Percentiles rank a stretch among this genome's conserved stretches.
phyloP scores from a whole-genome alignment of 2,113 vertebrate genomes.

The Chloroceryle aenea region DNA sequence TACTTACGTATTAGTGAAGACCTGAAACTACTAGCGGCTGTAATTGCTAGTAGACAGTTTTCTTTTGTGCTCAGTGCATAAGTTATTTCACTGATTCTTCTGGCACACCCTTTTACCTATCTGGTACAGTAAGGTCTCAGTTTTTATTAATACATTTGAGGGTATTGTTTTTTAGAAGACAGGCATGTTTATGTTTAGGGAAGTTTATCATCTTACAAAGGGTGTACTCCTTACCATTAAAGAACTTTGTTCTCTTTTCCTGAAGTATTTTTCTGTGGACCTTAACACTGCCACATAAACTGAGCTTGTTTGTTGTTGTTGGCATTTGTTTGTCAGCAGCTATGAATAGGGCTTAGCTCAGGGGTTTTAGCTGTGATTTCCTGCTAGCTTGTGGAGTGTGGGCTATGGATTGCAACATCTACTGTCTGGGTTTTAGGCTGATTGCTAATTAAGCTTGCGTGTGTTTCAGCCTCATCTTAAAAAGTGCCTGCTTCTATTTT shows the following conservation, averaged over 20 bases:
- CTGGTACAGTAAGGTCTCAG: not conserved
- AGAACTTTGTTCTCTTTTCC: not conserved
- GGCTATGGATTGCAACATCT: not conserved
- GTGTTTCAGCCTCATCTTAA: not conserved
- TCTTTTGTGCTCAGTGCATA: not conserved
- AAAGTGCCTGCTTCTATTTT: not conserved
- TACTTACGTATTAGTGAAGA: accelerated
- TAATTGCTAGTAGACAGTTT: not conserved
- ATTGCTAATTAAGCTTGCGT: not conserved
- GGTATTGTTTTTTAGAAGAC: not conserved
- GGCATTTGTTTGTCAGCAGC: not conserved
- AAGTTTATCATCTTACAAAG: not conserved
- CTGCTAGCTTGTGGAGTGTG: not conserved
- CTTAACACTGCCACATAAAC: accelerated
- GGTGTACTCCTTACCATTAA: not conserved
- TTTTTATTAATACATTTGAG: not conserved
- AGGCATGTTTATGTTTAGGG: not conserved
- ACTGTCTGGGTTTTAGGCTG: not conserved
- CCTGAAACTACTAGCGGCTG: not conserved
- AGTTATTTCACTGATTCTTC: not conserved
- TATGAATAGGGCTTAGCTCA: not conserved
- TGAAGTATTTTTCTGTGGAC: not conserved
- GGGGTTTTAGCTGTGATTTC: not conserved
- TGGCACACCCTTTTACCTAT: not conserved
- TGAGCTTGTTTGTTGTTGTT: not conserved